Base-by-base conservation (phyloP, 2,797 vertebrate genomes). In the Pelodytes ibericus region DNA sequence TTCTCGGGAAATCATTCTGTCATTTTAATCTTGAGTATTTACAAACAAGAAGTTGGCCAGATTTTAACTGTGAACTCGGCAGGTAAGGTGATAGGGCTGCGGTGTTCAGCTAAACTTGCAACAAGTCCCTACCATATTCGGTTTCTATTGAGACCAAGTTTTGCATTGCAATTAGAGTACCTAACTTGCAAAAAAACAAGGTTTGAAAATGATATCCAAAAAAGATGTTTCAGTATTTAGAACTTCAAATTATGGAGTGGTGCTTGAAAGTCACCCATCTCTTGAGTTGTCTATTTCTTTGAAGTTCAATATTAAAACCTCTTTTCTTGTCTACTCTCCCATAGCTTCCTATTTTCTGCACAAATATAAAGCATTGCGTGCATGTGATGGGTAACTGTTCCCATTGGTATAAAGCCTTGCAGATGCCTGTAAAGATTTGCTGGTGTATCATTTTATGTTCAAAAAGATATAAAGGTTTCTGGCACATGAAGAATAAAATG, bases 401-500 rank as follows among this genome's bases (percentile, higher is more conserved):
- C 18, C 20, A 31, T 22, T 26, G 30, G n/a, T 33, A 16, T 11
- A 15, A 22, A 57, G 16, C 62, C 20, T 13, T 53, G 41, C 47
- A 39, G 22, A 64, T 56, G 41, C 56, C 71, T 72, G 25, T 39
- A 39, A 59, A 39, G 33, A 27, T 44, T 63, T 59, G 31, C 49
- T 62, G 15, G 8, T 16, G n/a, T 56, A 31, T 56, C 6, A 51
- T 31, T 67, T 53, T 22, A 20, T 44, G 22, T 26, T 31, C 1
- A 27, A 56, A 44, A 16, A 44, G 18, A 53, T 2, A 11, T 20
- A 24, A 24, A 49, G 18, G 47, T 31, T 67, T 53, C 65, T 10
- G 47, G 25, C 18, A 51, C 22, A 31, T 5, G 15, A 11, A 47
- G 66, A 26, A 18, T 64, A 56, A 73, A 36, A 74, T 33, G 41